Evolutionary conservation across 2,888 invertebrate species (phyloP), one percentile per base, ranked within the genome.

Genomic region (Pediacus dermestoides): DNA sequence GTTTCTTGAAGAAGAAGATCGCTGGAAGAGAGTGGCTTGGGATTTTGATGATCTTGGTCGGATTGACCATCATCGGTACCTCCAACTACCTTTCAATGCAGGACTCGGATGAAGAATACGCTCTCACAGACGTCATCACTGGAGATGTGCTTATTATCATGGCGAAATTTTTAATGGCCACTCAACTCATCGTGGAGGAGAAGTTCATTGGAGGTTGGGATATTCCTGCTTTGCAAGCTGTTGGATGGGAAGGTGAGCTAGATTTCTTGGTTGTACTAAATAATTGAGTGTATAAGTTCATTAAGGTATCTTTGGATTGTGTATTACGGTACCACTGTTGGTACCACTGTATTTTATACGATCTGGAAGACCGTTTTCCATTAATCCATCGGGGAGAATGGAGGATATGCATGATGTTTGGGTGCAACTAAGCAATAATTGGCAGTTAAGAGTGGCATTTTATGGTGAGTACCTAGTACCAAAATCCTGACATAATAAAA

Each of bases 181-280:
- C 83, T 38, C 94, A 95, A 72, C 92, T 95, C 86, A 92, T 96
- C 0, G 83, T 89, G 46, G 96, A 97, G 68, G 95, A 97, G 66
- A 91, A 90, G 70, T 90, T 82, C 66, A 81, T 96, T 0, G 74
- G 80, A 40, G 82, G 86, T 32, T 75, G 84, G 53, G 88, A 92
- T 68, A 88, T 95, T 30, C 88, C 91, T 0, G 81, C 95, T 0
- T 70, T 96, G 42, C 88, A 91, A 67, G 94, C 90, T 3, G 88
- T 93, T 11, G 95, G 96, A 4, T 91, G 89, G 86, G 94, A 96
- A 75, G 93, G 92, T 70, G 60, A 85, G 11, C n/a, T n/a, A n/a
- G n/a, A n/a, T n/a, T n/a, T n/a, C n/a, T n/a, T n/a, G n/a, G n/a
- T n/a, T n/a, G n/a, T n/a, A n/a, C n/a, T n/a, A n/a, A n/a, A n/a